These are phyloP conservation scores for Psylliodes chrysocephalus DNA, from an alignment of 2,888 invertebrate species.

Conservation along the genomic window DNA sequence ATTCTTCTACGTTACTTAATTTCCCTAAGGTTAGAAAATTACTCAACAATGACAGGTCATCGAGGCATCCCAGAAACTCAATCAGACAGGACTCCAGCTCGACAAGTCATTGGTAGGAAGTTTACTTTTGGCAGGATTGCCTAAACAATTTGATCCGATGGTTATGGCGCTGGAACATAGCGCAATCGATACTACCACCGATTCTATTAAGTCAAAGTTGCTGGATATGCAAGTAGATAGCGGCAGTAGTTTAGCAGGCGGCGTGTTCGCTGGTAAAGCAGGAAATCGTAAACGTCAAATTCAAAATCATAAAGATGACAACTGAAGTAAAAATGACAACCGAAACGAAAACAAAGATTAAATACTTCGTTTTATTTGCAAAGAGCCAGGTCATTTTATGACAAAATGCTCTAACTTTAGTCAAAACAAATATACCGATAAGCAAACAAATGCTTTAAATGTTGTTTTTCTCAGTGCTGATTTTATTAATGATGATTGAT, in stretches of 20 bases:
- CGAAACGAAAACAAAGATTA: conserved; percentile 28
- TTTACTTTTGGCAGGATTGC: too few species aligned
- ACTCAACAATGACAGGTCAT: conserved; percentile 51
- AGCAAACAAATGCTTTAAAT: conserved; percentile 41
- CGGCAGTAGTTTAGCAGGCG: conserved; percentile 30
- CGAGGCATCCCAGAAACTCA: conserved; percentile 50
- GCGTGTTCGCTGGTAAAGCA: conserved; percentile 28
- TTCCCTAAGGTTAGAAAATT: too few species aligned
- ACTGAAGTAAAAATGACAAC: conserved; percentile 13
- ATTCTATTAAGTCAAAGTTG: conserved; percentile 50
- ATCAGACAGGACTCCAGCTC: conserved; percentile 51
- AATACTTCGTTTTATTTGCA: conserved; percentile 33
- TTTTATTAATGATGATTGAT: too few species aligned
- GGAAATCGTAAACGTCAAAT: not conserved
- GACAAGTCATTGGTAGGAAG: conserved; percentile 48
- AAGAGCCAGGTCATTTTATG: conserved; percentile 37
- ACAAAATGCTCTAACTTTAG: too few species aligned
- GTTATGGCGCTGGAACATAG: conserved; percentile 49
- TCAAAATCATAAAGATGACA: not conserved
- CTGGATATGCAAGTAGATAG: conserved; percentile 38
- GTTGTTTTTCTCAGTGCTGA: too few species aligned
- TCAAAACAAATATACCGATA: conserved; percentile 14
- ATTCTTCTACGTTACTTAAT: too few species aligned
- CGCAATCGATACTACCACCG: too few species aligned
- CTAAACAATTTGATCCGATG: conserved; percentile 49